phyloP scores from a whole-genome alignment of 2,113 vertebrate genomes.

The Crotalus tigris region DNA sequence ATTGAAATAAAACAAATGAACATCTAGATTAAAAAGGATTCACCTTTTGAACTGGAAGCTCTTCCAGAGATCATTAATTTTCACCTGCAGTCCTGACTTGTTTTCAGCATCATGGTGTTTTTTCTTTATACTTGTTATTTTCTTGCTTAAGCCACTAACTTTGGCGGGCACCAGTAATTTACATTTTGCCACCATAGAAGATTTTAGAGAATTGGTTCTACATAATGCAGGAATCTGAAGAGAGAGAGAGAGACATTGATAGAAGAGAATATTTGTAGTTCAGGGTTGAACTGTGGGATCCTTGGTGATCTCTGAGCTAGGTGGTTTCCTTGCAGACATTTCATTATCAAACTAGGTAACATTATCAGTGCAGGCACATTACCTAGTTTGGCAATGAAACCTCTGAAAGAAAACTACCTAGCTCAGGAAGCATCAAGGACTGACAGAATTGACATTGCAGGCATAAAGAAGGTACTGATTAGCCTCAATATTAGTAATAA shows the following conservation, averaged over 20 bases:
- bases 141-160: conserved; percentile 86
- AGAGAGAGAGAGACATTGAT: not conserved
- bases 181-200: conserved; percentile 59
- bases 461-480: not conserved
- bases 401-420: not conserved
- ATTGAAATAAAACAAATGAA: not conserved
- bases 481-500: not conserved
- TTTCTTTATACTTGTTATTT: conserved; percentile 58
- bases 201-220: conserved; percentile 60
- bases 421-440: not conserved
- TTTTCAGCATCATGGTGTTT: conserved; percentile 79
- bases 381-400: not conserved
- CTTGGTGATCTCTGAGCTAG: not conserved
- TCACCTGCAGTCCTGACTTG: conserved; percentile 77
- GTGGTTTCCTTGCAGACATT: not conserved
- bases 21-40: conserved; percentile 37
- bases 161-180: conserved; percentile 73
- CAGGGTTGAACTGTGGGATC: not conserved
- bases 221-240: conserved; percentile 79
- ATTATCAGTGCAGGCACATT: not conserved
- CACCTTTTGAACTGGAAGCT: conserved; percentile 89
- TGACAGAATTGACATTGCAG: not conserved
- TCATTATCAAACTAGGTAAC: not conserved
- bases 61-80: conserved; percentile 86
- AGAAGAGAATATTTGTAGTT: not conserved